Evolutionary conservation across 2,888 invertebrate species (phyloP), one percentile per base, ranked within the genome.

Genomic region (Pomacea canaliculata): DNA sequence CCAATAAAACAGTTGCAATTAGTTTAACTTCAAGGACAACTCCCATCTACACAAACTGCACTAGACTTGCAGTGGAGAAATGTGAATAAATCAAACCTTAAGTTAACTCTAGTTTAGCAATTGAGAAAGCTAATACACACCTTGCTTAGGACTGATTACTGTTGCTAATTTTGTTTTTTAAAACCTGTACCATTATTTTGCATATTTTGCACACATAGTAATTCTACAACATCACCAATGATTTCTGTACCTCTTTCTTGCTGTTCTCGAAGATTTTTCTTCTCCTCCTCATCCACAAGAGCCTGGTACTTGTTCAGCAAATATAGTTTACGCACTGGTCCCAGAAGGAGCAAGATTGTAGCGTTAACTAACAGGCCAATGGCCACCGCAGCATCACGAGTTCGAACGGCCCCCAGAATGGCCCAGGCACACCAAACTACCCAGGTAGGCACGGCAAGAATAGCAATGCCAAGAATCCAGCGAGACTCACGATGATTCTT

Each of bases 351-450:
- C 80, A 91, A 88, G 18, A 90, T 82, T 0, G 89, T 87, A 75
- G 91, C 91, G 77, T 90, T 91, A 66, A 90, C 82, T 49, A 92
- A 82, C 75, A 91, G 89, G 19, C 90, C 91, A 23, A 91, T 84
- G 18, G 89, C 89, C 18, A 91, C 89, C 5, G 91, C 90, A 7
- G 88, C 86, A 79, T 91, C 91, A n/a, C 90, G 81, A 1, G 70
- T 84, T 65, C 86, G 85, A 49, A 85, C 82, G 51, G 87, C 88
- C 2, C 89, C 86, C 63, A 88, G 82, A 1, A 87, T 87, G 7
- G 90, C 85, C 10, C 90, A 87, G 3, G 90, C 78, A 46, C 90
- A 89, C 91, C 91, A 91, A 16, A 89, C 85, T 67, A 91, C 81
- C 91, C 91, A 91, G 49, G 86, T 83, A 18, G 89, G 86, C 16